Evolutionary conservation across 2,797 vertebrate genomes (phyloP), one percentile per base, ranked within the genome.

Genomic region (Acanthurus leucopareius): DNA sequence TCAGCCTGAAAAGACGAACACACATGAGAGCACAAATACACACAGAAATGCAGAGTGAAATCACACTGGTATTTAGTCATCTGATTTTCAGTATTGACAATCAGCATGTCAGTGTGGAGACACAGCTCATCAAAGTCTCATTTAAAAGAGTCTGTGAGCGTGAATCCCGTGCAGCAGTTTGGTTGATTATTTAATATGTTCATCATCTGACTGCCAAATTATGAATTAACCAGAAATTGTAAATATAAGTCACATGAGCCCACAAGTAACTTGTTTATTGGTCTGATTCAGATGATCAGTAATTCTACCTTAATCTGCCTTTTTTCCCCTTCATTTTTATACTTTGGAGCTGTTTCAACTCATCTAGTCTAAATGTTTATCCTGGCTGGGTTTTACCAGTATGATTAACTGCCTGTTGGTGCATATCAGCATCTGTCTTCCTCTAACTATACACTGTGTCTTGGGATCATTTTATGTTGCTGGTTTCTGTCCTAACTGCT

Each of bases 111-210:
- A 35, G 58, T 38, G 10, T 47, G 69, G 25, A 74, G 58, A 72
- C 19, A 40, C 17, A 14, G 59, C 20, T 44, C 70, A 76, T 88
- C 77, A 75, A 44, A 71, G 52, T 40, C 70, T 77, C 53, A 65
- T 73, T 79, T 72, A 62, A 69, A 57, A 75, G 45, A 52, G 52
- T 48, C 40, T 49, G 69, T 32, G 73, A 72, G 69, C 17, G 11
- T 64, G 56, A 80, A 70, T 73, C 49, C 51, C 44, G 60, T 59
- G 49, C 64, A 59, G 77, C 4, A 1, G 56, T 44, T 76, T 35
- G 73, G 56, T 66, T 49, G 51, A 65, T 52, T 64, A 61, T 65
- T 72, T 45, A 3, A 60, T 52, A 61, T 17, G 42, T 44, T 59
- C 11, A 20, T 3, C 25, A 40, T 78, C 62, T 57, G 28, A 14